Evolutionary conservation across 1,140 invertebrate species (phyloP).

Genomic region (Andrena cerasifolii): DNA sequence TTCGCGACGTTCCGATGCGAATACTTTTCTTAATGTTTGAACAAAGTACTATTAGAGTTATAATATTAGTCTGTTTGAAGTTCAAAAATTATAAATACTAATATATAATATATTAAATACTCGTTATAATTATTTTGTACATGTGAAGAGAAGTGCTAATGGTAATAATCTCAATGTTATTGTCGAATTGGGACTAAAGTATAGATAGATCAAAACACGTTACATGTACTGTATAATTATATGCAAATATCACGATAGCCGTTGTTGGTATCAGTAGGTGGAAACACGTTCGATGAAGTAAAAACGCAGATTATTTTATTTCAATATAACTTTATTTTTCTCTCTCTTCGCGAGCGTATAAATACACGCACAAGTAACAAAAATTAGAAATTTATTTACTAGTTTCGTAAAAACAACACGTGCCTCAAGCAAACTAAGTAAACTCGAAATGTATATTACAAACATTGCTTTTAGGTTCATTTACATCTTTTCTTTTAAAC

Average conservation of each 20-base stretch:
- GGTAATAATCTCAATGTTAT: constrained; percentile 7
- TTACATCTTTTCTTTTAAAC: constrained; percentile 18
- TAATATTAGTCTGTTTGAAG: background rate
- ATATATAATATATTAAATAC: constrained; percentile 20
- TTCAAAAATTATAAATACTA: constrained; percentile 21
- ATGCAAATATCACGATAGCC: constrained; percentile 6
- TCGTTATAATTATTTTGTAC: constrained; percentile 18
- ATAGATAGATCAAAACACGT: background rate
- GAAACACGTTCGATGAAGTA: background rate
- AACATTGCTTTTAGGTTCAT: constrained; percentile 13
- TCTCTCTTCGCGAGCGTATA: constrained; percentile 1
- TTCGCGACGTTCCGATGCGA: constrained; percentile 24
- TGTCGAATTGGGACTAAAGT: constrained; percentile 11
- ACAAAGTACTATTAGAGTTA: constrained; percentile 1
- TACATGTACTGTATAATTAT: background rate
- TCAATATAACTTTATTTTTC: constrained; percentile 5
- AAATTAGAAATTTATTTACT: constrained; percentile 49
- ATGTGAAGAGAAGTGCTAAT: background rate
- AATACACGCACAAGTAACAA: constrained; percentile 40
- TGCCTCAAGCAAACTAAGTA: constrained; percentile 31
- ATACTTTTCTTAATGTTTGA: background rate
- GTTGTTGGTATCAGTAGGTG: background rate
- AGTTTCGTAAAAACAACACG: constrained; percentile 24
- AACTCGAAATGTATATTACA: constrained; percentile 38
- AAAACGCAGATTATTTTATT: constrained; percentile 2